Percentiles rank a stretch among this genome's conserved stretches.
Conservation (phyloP, 2,113 vertebrate species). For the Cottus gobio region DNA sequence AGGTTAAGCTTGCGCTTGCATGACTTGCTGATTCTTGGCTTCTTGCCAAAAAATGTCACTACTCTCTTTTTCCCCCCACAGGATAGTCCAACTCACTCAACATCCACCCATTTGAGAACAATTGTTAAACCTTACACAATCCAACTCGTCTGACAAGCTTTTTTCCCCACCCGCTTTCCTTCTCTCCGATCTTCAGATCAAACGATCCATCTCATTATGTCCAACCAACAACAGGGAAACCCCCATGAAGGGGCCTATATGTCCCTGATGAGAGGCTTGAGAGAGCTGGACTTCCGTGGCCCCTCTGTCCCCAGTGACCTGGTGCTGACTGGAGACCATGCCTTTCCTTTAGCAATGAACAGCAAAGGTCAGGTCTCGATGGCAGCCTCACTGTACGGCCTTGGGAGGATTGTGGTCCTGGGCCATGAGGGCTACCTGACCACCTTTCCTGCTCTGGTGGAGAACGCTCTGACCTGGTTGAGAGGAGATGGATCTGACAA, state of each 20-base stretch:
- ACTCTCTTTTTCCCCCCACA: no score
- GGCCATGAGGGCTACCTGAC: constrained; percentile 87
- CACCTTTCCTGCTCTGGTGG: constrained; percentile 81
- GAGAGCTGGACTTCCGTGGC: constrained; percentile 71
- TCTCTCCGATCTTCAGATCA: no score
- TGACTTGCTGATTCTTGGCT: no score
- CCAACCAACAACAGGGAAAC: not conserved
- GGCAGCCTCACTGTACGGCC: constrained; percentile 83
- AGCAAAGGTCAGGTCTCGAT: constrained; percentile 77
- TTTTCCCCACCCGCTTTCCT: no score
- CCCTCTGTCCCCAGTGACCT: constrained; percentile 69
- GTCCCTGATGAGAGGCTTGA: constrained; percentile 71
- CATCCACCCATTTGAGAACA: no score
- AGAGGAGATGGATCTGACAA: constrained; percentile 70
- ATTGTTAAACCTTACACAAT: no score
- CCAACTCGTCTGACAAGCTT: no score
- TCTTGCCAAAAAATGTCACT: no score
- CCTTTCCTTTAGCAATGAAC: constrained; percentile 82
- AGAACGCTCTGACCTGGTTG: constrained; percentile 89
- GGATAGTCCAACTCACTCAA: no score
- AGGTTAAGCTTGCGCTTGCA: no score
- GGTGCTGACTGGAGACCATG: constrained; percentile 76
- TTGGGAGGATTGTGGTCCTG: constrained; percentile 86
- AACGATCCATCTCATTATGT: constrained; percentile 35
- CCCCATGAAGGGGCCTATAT: constrained; percentile 63